phyloP scores from a whole-genome alignment of 1,140 invertebrate genomes.

The Alviniconcha marisindica region DNA sequence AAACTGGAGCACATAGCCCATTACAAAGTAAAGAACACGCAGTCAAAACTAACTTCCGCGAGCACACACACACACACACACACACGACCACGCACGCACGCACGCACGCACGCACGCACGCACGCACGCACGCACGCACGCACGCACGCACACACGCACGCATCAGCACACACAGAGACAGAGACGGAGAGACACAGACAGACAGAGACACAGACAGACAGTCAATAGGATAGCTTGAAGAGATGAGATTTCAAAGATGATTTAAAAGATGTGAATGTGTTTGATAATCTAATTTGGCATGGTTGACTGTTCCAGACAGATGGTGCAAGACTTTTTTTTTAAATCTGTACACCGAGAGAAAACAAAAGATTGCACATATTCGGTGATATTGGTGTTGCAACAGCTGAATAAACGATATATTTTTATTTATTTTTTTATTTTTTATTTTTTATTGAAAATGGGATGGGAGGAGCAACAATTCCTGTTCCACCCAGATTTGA shows the following conservation, averaged over 20 bases:
- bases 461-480: no score
- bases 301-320: neutral
- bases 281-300: neutral
- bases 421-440: no score
- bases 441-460: no score
- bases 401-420: no score
- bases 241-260: neutral
- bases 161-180: neutral
- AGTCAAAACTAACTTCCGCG: no score
- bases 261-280: neutral
- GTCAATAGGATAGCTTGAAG: neutral
- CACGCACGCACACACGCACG: neutral
- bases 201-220: neutral
- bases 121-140: constrained; percentile 25
- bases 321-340: neutral
- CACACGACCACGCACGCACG: neutral
- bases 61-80: constrained; percentile 15
- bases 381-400: no score
- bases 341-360: neutral
- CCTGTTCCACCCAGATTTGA: no score
- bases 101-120: constrained; percentile 15
- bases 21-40: no score
- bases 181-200: neutral
- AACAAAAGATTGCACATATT: neutral
- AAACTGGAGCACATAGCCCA: neutral